Conservation (phyloP, 1,140 invertebrate genomes). For the Apis florea region DNA sequence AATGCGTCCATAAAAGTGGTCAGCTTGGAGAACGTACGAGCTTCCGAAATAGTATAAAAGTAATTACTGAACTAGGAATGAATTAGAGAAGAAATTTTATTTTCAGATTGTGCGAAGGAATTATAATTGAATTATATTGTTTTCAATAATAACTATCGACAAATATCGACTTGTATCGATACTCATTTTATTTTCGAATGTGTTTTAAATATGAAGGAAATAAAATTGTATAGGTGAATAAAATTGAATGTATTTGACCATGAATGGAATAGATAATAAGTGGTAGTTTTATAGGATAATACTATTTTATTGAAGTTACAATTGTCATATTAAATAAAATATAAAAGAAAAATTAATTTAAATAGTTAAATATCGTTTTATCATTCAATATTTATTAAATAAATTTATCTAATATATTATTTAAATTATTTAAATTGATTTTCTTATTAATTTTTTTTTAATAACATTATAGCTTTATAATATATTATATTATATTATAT, state of each 20-base stretch:
- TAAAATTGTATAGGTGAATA: neutral
- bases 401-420: too few relatives aligned
- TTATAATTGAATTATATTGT: neutral
- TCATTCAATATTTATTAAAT: too few relatives aligned
- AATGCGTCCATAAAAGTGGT: neutral
- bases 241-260: neutral
- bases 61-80: neutral
- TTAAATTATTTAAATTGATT: too few relatives aligned
- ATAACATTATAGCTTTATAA: too few relatives aligned
- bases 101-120: neutral
- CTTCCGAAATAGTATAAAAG: neutral
- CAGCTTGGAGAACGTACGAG: neutral
- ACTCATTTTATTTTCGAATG: neutral
- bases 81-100: neutral
- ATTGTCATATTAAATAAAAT: neutral
- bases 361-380: neutral
- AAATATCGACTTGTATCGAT: neutral
- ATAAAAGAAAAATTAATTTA: neutral
- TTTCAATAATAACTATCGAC: neutral
- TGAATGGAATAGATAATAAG: neutral
- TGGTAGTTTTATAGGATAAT: neutral
- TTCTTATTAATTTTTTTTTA: too few relatives aligned
- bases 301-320: neutral
- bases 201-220: neutral
- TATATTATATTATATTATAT: too few relatives aligned